A percentile compares a stretch with the other conserved stretches of the same genome.
phyloP scores from a whole-genome alignment of 2,113 vertebrate species.

The Heterotilapia buettikoferi region DNA sequence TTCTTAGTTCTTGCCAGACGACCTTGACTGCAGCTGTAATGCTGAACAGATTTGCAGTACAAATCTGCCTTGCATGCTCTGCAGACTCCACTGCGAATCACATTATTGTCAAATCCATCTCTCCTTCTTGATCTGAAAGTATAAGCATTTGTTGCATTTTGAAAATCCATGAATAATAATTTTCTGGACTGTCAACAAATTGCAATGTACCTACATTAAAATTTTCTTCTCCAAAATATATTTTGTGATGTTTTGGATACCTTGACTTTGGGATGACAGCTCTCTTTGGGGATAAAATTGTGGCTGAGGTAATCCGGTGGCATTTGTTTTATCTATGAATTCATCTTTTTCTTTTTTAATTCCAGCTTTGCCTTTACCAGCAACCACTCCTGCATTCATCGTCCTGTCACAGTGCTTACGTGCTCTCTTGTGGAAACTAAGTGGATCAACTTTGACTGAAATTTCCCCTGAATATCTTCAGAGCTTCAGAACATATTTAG shows the following conservation, averaged over 20 bases:
- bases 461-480: background rate
- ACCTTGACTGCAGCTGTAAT: background rate
- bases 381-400: background rate
- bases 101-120: background rate
- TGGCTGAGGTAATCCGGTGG: background rate
- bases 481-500: background rate
- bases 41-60: background rate
- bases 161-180: background rate
- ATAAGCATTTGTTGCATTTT: background rate
- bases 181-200: background rate
- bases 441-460: background rate
- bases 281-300: background rate
- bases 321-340: background rate
- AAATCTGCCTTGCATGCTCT: background rate
- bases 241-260: background rate
- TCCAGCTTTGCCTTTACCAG: background rate
- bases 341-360: background rate
- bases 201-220: background rate
- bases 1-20: accelerated
- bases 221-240: background rate
- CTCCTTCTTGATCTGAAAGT: background rate
- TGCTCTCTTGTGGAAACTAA: background rate
- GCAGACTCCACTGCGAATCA: background rate
- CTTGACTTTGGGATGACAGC: background rate
- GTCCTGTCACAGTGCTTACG: background rate